Base-by-base conservation (phyloP, 2,113 vertebrate species). In the Larimichthys polyactis region DNA sequence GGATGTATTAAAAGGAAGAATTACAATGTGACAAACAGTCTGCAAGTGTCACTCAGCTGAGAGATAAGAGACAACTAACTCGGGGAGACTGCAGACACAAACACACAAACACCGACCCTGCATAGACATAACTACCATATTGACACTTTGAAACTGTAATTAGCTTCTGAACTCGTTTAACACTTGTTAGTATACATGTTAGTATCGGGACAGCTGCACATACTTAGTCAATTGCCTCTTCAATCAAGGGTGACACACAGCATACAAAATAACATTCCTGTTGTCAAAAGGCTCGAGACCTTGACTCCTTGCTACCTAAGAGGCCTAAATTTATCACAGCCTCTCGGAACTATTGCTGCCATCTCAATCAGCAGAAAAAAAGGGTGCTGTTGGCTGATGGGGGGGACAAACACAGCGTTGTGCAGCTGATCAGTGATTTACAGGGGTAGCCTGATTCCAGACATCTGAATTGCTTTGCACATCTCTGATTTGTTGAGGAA, bases 41-140 rank as follows among this genome's bases (percentile, higher is more conserved):
- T 73, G 68, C 43, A 70, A 2, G 3, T 58, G 74, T 76, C 65
- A 71, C 22, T 70, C 49, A 57, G 76, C 74, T 62, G 65, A 78
- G 64, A 43, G 55, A 71, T 52, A 24, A 52, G 17, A 86, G 77
- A 82, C 77, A 86, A 85, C 89, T 87, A 90, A 91, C 71, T 88
- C 60, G 66, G 78, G 59, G 6, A 75, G 51, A 51, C n/a, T 27
- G 9, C 63, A 57, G 72, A 62, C 16, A 60, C 15, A 48, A 20
- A 40, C 51, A 20, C 75, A 12, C 14, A 65, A 32, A 71, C 73
- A 65, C 15, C 24, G 75, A 58, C 4, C 43, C 29, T 62, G 54
- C 20, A 46, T 36, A 87, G 69, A 77, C 71, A 71, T 74, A 36
- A 51, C 58, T 60, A 64, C 71, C 76, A 71, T 24, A 64, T 76